Percentiles rank a stretch among this genome's conserved stretches.
phyloP scores from a whole-genome alignment of 2,113 vertebrate genomes.

The Dicentrarchus labrax region DNA sequence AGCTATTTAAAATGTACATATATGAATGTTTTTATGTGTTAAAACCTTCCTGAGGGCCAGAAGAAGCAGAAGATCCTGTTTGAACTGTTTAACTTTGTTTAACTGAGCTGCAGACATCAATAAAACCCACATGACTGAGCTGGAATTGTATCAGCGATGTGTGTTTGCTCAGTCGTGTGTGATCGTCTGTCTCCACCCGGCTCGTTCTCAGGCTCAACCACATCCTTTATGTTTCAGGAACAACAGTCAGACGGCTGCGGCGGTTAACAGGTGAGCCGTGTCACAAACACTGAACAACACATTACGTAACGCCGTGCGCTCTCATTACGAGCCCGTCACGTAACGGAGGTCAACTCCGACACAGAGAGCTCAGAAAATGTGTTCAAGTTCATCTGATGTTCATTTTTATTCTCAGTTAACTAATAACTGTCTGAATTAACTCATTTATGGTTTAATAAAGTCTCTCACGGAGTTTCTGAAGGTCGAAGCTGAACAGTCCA shows the following conservation, averaged over 20 bases:
- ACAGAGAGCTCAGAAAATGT: too few relatives aligned
- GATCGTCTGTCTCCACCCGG: background rate
- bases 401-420: background rate
- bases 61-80: too few relatives aligned
- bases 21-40: too few relatives aligned
- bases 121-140: background rate
- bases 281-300: background rate
- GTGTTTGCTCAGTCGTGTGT: slow-evolving; percentile 6
- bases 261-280: background rate
- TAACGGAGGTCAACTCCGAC: background rate
- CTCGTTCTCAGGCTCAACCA: slow-evolving; percentile 1
- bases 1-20: too few relatives aligned
- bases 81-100: too few relatives aligned
- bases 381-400: background rate
- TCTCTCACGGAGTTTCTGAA: background rate
- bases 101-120: background rate
- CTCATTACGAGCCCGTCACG: background rate
- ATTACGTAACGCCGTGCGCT: background rate
- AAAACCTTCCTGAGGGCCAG: too few relatives aligned
- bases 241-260: background rate
- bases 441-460: background rate
- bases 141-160: background rate
- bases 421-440: too few relatives aligned
- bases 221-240: background rate
- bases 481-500: background rate